Conservation (phyloP, 2,113 vertebrate genomes). For the Chelonoidis abingdonii region DNA sequence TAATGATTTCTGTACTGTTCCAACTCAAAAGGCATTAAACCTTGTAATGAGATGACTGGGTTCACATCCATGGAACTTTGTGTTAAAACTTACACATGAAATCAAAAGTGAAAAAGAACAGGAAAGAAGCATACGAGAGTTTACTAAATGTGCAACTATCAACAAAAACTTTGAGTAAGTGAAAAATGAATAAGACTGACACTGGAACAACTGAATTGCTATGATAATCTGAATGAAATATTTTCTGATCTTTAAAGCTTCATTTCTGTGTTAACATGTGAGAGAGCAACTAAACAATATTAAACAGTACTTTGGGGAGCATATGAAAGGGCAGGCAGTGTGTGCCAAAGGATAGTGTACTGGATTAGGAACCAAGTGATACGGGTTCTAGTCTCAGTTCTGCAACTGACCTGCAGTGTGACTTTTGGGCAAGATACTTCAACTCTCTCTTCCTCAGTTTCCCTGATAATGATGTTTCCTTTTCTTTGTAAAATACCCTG, state of each 20-base stretch:
- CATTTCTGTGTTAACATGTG: neutral
- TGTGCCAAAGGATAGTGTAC: neutral
- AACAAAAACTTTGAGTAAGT: neutral
- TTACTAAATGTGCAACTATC: neutral
- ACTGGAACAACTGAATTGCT: fast-evolving
- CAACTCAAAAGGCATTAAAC: constrained; percentile 12
- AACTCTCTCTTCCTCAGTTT: neutral
- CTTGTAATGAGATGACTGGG: neutral
- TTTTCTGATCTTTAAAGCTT: fast-evolving
- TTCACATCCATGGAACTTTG: neutral
- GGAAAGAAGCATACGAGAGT: neutral
- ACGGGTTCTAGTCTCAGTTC: neutral
- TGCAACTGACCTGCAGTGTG: neutral
- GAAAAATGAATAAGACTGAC: neutral
- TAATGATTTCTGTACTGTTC: neutral
- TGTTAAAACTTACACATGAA: neutral
- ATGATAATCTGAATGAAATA: too few relatives aligned
- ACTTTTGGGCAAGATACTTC: neutral
- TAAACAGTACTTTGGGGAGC: neutral
- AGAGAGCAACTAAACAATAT: neutral
- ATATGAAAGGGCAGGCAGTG: neutral
- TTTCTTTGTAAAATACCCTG: neutral
- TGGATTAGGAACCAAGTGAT: neutral
- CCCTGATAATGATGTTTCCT: neutral
- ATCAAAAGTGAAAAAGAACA: neutral